Evolutionary conservation across 1,140 invertebrate species (phyloP), one percentile per base, ranked within the genome.

Genomic region (Drosophila paulistorum): DNA sequence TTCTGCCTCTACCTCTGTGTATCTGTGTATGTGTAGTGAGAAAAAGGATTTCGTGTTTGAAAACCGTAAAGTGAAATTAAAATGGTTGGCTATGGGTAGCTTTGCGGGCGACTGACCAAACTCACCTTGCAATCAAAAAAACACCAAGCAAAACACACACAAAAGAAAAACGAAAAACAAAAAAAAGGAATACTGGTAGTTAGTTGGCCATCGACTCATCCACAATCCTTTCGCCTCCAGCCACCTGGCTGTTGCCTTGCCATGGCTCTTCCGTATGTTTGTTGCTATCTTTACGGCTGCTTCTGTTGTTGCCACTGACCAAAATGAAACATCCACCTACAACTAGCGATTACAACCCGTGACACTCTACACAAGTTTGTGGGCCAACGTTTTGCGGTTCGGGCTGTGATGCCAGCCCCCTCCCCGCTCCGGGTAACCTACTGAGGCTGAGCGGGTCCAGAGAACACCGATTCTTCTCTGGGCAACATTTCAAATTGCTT

Each of bases 51-150:
- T 83, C 73, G 84, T 87, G 82, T 86, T 86, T 87, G 82, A 71
- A 77, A 87, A 89, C 84, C 83, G 84, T 87, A 89, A 87, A 87
- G 83, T 87, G 83, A 87, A 87, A 87, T 87, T 87, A 89, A 87
- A 87, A 86, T 87, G 72, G 84, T 66, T 87, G 51, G 70, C 59
- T 37, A 70, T 55, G 65, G 77, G 67, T 65, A 75, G 71, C 63
- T 71, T 54, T 77, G 69, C 69, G 78, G 57, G 57, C 57, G 60
- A 66, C 83, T 79, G 76, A 37, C 76, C 80, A 79, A 66, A 74
- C 68, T 79, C 55, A 42, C 67, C 64, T 30, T 42, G 33, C 65
- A 51, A 51, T 51, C 45, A 51, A 51, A 51, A 51, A 51, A 51
- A 51, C 45, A 51, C 48, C 51, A 65, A 62, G 71, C 55, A 78